Conservation (phyloP, 1,140 invertebrate genomes). For the Delia radicum region DNA sequence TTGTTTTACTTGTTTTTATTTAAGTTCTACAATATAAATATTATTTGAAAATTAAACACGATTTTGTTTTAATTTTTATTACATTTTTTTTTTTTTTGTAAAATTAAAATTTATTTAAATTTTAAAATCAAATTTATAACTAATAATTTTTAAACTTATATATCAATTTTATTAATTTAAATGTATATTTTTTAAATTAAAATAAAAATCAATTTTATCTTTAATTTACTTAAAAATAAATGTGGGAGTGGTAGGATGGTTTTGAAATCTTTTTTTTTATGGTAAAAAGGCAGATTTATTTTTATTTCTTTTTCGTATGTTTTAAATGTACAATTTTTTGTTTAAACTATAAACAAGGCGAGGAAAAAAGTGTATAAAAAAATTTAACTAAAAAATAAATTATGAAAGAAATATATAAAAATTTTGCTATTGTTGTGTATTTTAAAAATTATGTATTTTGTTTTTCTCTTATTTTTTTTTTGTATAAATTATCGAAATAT, state of each 20-base stretch:
- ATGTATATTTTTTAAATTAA: slow-evolving; percentile 7
- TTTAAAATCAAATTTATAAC: slow-evolving; percentile 8
- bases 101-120: slow-evolving; percentile 9
- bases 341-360: slow-evolving; percentile 15
- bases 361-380: slow-evolving; percentile 15
- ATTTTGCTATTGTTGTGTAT: slow-evolving; percentile 2
- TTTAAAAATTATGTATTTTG: neutral
- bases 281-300: neutral
- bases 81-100: neutral
- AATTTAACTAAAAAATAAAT: slow-evolving; percentile 23
- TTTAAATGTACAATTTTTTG: neutral
- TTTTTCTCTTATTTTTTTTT: neutral
- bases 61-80: neutral
- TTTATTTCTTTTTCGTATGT: neutral
- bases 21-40: too few species aligned
- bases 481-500: neutral
- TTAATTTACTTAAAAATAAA: neutral
- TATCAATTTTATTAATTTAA: neutral
- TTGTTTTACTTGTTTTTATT: too few species aligned
- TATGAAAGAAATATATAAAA: slow-evolving; percentile 10
- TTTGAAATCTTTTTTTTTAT: neutral
- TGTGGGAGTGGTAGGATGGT: neutral
- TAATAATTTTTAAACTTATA: neutral
- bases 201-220: slow-evolving; percentile 1
- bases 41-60: neutral